phyloP scores from a whole-genome alignment of 2,797 vertebrate species.

The Gymnothorax reevesii region DNA sequence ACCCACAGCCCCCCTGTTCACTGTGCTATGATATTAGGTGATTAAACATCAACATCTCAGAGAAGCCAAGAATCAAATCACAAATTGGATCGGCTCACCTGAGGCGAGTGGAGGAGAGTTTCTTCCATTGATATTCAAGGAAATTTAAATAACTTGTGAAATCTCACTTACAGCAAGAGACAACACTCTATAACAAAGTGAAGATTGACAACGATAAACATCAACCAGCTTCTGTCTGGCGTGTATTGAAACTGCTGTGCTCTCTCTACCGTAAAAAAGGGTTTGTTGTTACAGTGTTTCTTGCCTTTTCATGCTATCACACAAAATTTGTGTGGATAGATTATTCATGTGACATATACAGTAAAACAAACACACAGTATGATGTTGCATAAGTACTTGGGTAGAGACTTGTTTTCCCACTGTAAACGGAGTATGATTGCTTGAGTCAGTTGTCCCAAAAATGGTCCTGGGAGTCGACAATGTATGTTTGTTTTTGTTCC shows the following conservation, averaged over 20 bases:
- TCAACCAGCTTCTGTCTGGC: background rate
- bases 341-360: background rate
- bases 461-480: too few species aligned
- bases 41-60: constrained; percentile 31
- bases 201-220: constrained; percentile 11
- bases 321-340: background rate
- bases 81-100: constrained; percentile 27
- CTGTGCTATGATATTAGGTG: constrained; percentile 34
- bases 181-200: background rate
- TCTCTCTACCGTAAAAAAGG: background rate
- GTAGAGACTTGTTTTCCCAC: constrained; percentile 7
- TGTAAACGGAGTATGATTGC: background rate
- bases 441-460: too few species aligned
- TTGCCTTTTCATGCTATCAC: background rate
- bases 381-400: constrained; percentile 23
- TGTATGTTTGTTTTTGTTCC: too few species aligned
- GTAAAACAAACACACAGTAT: background rate
- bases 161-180: constrained; percentile 20
- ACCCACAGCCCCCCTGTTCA: constrained; percentile 21
- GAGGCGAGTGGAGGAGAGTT: background rate
- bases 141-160: constrained; percentile 18
- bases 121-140: constrained; percentile 21
- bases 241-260: background rate
- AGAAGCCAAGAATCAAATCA: constrained; percentile 13
- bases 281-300: background rate